Evolutionary conservation across 2,888 invertebrate species (phyloP).

Genomic region (Flexamia atlantica): DNA sequence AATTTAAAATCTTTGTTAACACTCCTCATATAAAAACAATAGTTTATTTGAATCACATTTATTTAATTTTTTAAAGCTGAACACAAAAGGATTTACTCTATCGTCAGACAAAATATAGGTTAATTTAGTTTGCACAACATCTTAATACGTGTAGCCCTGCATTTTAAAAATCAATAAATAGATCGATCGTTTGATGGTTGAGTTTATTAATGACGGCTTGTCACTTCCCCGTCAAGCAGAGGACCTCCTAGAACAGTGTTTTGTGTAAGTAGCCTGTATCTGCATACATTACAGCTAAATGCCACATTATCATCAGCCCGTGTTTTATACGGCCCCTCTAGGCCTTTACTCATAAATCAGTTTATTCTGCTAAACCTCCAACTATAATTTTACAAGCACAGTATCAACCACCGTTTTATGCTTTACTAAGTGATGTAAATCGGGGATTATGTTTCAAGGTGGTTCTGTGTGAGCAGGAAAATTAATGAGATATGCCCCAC

Average conservation of each 20-base stretch:
- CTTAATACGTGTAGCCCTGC: too few species aligned
- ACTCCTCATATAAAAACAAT: too few species aligned
- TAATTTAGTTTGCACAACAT: too few species aligned
- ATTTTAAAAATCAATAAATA: too few species aligned
- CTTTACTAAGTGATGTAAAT: slow-evolving; percentile 36
- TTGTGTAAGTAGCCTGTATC: background rate
- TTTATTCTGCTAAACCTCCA: slow-evolving; percentile 10
- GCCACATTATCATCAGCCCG: slow-evolving; percentile 21
- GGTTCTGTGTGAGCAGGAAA: background rate
- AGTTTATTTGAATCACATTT: too few species aligned
- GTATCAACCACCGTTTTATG: slow-evolving; percentile 7
- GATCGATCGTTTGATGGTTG: too few species aligned
- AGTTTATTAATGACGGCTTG: background rate
- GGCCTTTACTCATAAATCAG: background rate
- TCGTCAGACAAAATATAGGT: too few species aligned
- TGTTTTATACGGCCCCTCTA: background rate
- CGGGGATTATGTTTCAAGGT: background rate
- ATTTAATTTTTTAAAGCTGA: too few species aligned
- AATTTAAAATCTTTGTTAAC: too few species aligned
- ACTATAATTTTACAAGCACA: slow-evolving; percentile 8
- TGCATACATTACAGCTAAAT: slow-evolving; percentile 24
- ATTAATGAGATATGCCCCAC: slow-evolving; percentile 25
- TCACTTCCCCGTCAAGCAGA: background rate
- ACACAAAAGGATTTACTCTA: too few species aligned
- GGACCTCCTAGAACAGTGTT: slow-evolving; percentile 22